These are phyloP conservation scores for Chlamydotis undulata DNA, from an alignment of 2,113 vertebrate species.

Conservation along the genomic window DNA sequence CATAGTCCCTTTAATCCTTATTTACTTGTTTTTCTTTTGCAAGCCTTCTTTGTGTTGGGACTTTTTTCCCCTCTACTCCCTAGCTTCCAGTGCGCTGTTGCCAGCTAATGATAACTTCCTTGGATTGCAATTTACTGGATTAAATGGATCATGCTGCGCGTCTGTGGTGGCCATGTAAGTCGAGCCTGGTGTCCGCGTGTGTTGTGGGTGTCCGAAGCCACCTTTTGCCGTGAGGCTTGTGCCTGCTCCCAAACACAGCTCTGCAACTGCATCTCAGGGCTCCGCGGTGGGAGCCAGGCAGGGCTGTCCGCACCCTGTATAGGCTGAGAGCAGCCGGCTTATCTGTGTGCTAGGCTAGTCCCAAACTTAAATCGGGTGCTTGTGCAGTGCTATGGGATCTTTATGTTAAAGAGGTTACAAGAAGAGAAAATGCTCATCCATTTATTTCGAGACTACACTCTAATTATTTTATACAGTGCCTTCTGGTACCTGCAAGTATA, in stretches of 20 bases:
- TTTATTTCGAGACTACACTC: background rate
- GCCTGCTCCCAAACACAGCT: background rate
- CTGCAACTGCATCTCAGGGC: background rate
- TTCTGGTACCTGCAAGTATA: background rate
- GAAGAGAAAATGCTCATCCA: background rate
- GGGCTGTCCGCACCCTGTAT: background rate
- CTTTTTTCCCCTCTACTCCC: background rate
- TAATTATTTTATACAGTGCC: background rate
- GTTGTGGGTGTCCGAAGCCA: background rate
- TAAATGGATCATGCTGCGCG: background rate
- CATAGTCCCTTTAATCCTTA: slow-evolving; percentile 25
- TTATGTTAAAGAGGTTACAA: background rate
- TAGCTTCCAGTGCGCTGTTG: background rate
- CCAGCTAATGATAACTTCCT: background rate
- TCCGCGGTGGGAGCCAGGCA: background rate
- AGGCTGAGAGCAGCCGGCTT: background rate
- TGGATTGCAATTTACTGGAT: background rate
- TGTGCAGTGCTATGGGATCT: background rate
- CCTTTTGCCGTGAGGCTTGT: background rate
- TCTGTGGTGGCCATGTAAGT: background rate
- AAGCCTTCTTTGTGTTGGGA: background rate
- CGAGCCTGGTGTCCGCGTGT: background rate
- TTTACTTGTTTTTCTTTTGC: background rate
- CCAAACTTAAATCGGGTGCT: background rate
- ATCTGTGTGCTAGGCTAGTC: background rate